Base-by-base conservation (phyloP, 2,888 invertebrate species). In the Byasa hedistus region DNA sequence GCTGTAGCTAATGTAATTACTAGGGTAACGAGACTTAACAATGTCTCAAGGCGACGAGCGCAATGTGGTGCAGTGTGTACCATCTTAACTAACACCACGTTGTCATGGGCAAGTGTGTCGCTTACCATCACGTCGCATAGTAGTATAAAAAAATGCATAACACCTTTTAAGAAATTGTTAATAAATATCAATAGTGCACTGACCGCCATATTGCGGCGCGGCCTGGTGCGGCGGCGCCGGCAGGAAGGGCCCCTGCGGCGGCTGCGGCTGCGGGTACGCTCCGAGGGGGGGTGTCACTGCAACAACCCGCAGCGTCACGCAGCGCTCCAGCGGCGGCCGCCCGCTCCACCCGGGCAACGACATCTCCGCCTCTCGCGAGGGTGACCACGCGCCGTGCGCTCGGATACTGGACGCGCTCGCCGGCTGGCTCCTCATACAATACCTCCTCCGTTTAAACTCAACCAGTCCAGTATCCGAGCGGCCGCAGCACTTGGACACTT, bases 191-290 rank as follows among this genome's bases (percentile, higher is more conserved):
- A 22, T 36, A 39, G n/a, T 23, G 23, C 36, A 75, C 74, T 69
- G 22, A 90, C 91, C 89, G 83, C 92, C 91, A 80, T 92, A 92
- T 70, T 92, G 92, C 4, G 89, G 91, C n/a, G 88, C 86, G 63
- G 92, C 93, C 79, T 94, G 94, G 65, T 93, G 94, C 57, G 94
- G 94, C 44, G 94, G 94, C 64, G 94, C 94, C 61, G 94, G 94
- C 71, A 94, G 92, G 88, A 93, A 94, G 15, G 94, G 93, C 2
- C 90, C 92, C 77, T 94, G 94, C 63, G 92, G 92, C 73, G 92
- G 92, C 78, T 92, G 93, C 55, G 93, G 93, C 71, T 93, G 92
- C 64, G 93, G 94, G 82, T 93, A 93, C 68, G 94, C 93, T 76
- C 92, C 92, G 65, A 92, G 86, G 68, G 92, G 92, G 67, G 91